Evolutionary conservation across 2,797 vertebrate species (phyloP).

Genomic region (Halcyon badia): DNA sequence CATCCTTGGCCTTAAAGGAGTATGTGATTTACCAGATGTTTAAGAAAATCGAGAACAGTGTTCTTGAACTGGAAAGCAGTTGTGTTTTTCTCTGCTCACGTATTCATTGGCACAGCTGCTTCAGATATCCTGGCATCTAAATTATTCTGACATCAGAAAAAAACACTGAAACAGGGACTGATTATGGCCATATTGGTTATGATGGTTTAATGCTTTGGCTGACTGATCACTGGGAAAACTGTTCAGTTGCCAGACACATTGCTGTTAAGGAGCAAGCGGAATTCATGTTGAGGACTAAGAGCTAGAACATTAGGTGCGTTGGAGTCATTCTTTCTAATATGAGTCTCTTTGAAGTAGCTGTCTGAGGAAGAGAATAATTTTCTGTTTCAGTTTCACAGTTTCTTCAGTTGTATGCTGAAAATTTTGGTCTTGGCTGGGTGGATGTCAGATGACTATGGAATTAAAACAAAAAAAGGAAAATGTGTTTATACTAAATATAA

Average conservation of each 20-base stretch:
- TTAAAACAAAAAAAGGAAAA: not conserved
- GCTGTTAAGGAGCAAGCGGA: not conserved
- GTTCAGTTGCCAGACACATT: not conserved
- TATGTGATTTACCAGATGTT: constrained; percentile 39
- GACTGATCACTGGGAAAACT: constrained; percentile 32
- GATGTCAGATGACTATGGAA: not conserved
- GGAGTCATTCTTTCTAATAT: constrained; percentile 26
- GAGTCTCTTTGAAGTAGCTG: constrained; percentile 22
- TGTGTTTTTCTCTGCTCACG: constrained; percentile 47
- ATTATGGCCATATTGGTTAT: constrained; percentile 60
- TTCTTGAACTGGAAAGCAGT: constrained; percentile 36
- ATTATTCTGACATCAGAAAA: constrained; percentile 68
- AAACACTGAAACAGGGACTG: constrained; percentile 23
- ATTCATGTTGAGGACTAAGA: not conserved
- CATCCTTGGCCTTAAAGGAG: not conserved
- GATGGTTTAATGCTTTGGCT: constrained; percentile 34
- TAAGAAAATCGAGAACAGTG: constrained; percentile 10
- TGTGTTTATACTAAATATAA: not conserved
- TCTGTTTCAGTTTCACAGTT: not conserved
- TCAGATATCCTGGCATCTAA: constrained; percentile 65
- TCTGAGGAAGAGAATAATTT: not conserved
- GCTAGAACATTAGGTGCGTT: not conserved
- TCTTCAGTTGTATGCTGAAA: not conserved
- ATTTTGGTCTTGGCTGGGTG: not conserved
- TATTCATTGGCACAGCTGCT: constrained; percentile 67